Base-by-base conservation (phyloP, 2,888 invertebrate genomes). In the Dysmachus trigonus region DNA sequence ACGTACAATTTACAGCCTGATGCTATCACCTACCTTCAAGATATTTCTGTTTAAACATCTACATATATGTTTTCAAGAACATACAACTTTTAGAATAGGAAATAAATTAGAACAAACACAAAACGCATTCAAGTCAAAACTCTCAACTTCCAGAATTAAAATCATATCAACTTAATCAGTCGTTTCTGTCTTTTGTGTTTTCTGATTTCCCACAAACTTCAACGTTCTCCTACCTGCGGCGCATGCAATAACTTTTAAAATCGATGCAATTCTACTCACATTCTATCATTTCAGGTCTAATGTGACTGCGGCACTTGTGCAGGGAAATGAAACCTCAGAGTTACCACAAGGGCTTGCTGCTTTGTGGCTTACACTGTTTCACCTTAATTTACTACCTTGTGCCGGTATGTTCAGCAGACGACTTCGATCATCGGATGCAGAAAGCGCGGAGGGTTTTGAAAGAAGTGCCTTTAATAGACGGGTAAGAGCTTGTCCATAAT, bases 401-500 rank as follows among this genome's bases (percentile, higher is more conserved):
- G 88, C 90, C 91, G 86, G 88, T 91, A 89, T 91, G 91, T 88
- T 89, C 91, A 87, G 91, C 90, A 87, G 92, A 93, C 88, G 92
- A 94, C 15, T 93, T 94, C 88, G 93, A 93, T 10, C 94, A 93
- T 18, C 93, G 93, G 91, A 91, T 94, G 89, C 93, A 94, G 89
- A 93, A 93, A 51, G 94, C 94, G 86, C 92, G 93, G 87, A 93
- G 93, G 90, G 93, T 94, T 85, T 91, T 94, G 88, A 92, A 93
- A 88, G 94, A 94, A 90, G 94, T 94, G 89, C 94, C 94, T 86
- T 92, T 94, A 89, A 94, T 94, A 90, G 94, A 94, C 90, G 94
- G 94, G 93, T 93, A 89, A 92, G n/a, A n/a, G 91, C 90, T 7
- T 62, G 62, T 62, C 22, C 62, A 22, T 62, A 62, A 62, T 62